Evolutionary conservation across 2,888 invertebrate genomes (phyloP).

Genomic region (Megamerina dolium): DNA sequence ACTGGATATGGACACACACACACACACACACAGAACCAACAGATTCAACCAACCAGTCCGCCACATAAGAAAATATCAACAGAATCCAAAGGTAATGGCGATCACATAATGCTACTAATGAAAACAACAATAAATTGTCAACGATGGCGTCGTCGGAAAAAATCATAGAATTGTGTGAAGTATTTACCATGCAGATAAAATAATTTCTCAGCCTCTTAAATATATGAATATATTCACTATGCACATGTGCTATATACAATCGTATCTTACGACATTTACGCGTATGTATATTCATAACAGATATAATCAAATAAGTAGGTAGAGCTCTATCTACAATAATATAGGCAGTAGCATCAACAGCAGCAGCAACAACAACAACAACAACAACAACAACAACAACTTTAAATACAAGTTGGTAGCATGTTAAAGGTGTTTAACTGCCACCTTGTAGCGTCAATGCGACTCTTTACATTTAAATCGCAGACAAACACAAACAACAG

Average conservation of each 20-base stretch:
- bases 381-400: not conserved
- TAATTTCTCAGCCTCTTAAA: not conserved
- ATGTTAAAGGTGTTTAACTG: conserved; percentile 38
- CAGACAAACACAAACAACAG: not conserved
- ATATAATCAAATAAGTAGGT: not conserved
- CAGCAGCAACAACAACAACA: not conserved
- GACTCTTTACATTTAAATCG: too few species aligned
- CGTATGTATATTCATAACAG: too few species aligned
- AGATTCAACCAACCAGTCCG: too few species aligned
- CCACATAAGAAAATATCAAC: too few species aligned
- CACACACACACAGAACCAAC: too few species aligned
- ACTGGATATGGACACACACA: not conserved
- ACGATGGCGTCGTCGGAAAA: not conserved
- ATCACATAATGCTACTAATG: not conserved
- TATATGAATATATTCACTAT: too few species aligned
- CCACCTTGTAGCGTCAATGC: too few species aligned
- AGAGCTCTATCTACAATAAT: not conserved
- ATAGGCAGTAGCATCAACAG: not conserved
- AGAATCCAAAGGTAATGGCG: not conserved
- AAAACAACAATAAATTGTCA: not conserved
- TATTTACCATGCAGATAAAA: not conserved
- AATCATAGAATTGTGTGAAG: not conserved
- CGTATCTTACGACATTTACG: too few species aligned
- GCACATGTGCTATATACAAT: too few species aligned
- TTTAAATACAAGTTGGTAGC: conserved; percentile 31